Evolutionary conservation across 2,797 vertebrate genomes (phyloP), one percentile per base, ranked within the genome.

Genomic region (Lutjanus argentimaculatus): DNA sequence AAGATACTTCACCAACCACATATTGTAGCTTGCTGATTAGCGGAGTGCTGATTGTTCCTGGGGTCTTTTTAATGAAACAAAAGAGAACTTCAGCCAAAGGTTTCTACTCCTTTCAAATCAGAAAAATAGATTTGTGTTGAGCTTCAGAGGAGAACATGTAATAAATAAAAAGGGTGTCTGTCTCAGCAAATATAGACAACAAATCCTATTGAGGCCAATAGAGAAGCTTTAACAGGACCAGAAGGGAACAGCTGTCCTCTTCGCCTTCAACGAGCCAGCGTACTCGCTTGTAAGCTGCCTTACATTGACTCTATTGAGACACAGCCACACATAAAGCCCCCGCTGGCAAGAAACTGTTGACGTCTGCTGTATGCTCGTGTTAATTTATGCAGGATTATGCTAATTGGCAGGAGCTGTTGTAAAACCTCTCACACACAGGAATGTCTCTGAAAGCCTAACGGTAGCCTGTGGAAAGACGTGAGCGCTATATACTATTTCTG

Each of bases 381-480:
- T 95, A 93, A 95, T 95, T 94, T 93, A 95, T 95, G 90, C 92
- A 92, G 95, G 93, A 94, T 94, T 93, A 95, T 95, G 95, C 90
- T 92, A 95, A 95, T 94, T 86, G 72, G 49, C 71, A 48, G 85
- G 69, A 80, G 92, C 90, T 83, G 84, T 90, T 84, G 85, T 88
- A 25, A 86, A 94, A 87, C 83, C 82, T 84, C 72, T 81, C 83
- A 52, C 80, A 64, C 83, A 65, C 85, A 92, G 90, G 91, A 93
- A 94, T 92, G 90, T 85, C 65, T 86, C 81, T 85, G 82, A 70
- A 67, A 70, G 80, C 78, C 82, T 84, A 84, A 88, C 61, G 69
- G 72, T 57, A 79, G 86, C 80, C 72, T 82, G 79, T 86, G 86
- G 81, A 85, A 92, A 90, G 90, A 85, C 71, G 82, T 67, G 67